A percentile compares a stretch with the other conserved stretches of the same genome.
Conservation (phyloP, 2,797 vertebrate species). For the Avahi laniger region DNA sequence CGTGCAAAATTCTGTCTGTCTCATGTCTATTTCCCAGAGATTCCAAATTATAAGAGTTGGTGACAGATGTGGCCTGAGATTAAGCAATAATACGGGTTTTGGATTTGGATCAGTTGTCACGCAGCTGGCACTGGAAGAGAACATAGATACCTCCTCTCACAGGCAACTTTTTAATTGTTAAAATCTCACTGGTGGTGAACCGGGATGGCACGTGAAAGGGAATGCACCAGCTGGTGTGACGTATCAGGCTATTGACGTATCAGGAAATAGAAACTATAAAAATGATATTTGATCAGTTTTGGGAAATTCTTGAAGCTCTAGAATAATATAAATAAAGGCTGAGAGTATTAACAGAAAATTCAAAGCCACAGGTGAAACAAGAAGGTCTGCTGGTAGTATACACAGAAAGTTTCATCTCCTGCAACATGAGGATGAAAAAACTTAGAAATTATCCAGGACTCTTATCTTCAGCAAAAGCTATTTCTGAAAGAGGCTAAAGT, state of each 20-base stretch:
- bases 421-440: neutral
- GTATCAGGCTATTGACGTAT: neutral
- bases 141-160: neutral
- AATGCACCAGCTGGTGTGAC: neutral
- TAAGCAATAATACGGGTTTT: neutral
- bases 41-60: neutral
- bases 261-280: neutral
- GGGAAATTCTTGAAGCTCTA: neutral
- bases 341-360: neutral
- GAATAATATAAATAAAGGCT: neutral
- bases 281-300: neutral
- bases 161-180: neutral
- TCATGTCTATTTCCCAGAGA: neutral
- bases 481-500: neutral
- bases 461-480: neutral
- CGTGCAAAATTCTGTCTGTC: neutral
- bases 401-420: neutral
- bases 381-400: neutral
- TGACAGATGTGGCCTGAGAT: neutral
- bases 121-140: neutral
- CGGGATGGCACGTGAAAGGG: neutral
- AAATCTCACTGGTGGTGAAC: neutral
- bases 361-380: neutral
- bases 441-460: neutral
- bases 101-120: neutral